Evolutionary conservation across 2,113 vertebrate genomes (phyloP), one percentile per base, ranked within the genome.

Genomic region (Leptobrachium leishanense): DNA sequence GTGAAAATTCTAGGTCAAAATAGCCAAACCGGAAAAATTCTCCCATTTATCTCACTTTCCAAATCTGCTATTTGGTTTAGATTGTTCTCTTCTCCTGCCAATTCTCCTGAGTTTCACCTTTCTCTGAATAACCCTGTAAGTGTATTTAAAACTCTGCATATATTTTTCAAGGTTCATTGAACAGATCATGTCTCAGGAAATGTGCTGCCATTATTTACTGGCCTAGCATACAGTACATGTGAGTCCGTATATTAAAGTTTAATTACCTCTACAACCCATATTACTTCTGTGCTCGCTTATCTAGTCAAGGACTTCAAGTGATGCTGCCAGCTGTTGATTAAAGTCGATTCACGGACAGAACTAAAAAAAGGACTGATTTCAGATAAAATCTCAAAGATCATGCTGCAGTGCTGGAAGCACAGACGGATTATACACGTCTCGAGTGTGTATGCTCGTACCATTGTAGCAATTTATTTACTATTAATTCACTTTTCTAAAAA

Each of bases 241-340:
- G 10, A 59, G 55, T 12, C 55, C 13, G 6, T 13, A 13, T 59
- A 59, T 59, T 7, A 59, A 59, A 59, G 55, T 59, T 59, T 59
- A 59, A 59, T 59, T 59, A 59, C 55, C 55, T 11, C 55, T 59
- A 15, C 55, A 15, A 59, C 13, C 6, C 55, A 15, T 12, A 15
- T 59, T 54, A 54, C 50, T 54, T 54, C 50, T 59, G 55, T 59
- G 10, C 13, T 59, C 11, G 10, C 6, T 59, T 59, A 59, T 59
- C 55, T 59, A 15, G 13, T 12, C 13, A 4, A 15, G 55, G 55
- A 59, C 55, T 59, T 59, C 55, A 59, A 59, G 55, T 12, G 55
- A 64, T 64, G 62, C 62, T 2, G n/a, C 62, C 62, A 39, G 62
- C 62, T 64, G 62, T 64, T 59, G 55, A 59, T 59, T 59, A 59